phyloP scores from a whole-genome alignment of 2,113 vertebrate species.

The Oreochromis niloticus region DNA sequence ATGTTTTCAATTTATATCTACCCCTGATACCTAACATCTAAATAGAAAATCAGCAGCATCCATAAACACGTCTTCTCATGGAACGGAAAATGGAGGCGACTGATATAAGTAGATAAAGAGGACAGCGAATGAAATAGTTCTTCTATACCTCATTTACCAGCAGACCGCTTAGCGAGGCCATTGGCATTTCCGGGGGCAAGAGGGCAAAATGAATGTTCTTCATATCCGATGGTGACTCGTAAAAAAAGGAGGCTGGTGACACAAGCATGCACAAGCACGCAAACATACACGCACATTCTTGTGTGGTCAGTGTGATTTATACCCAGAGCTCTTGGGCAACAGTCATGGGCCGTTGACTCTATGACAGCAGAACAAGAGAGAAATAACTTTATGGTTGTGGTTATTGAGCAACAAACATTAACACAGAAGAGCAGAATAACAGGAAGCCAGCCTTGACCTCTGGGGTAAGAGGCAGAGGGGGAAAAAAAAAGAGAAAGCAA shows the following conservation, averaged over 20 bases:
- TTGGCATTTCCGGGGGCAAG: constrained; percentile 75
- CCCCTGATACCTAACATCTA: constrained; percentile 29
- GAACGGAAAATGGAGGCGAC: constrained; percentile 59
- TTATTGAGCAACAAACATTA: constrained; percentile 55
- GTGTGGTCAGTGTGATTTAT: constrained; percentile 50
- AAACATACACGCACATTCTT: background rate
- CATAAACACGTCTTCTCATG: constrained; percentile 65
- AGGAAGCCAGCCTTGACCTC: constrained; percentile 64
- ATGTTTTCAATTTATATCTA: constrained; percentile 16
- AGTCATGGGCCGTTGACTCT: constrained; percentile 62
- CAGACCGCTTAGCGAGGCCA: constrained; percentile 68
- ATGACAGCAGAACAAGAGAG: constrained; percentile 52
- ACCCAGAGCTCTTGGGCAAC: constrained; percentile 38
- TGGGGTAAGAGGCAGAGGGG: background rate
- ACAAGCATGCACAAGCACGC: background rate
- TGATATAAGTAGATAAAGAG: constrained; percentile 65
- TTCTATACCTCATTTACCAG: constrained; percentile 76
- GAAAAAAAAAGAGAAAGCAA: background rate
- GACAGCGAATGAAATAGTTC: constrained; percentile 47
- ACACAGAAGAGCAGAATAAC: constrained; percentile 56
- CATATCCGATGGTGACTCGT: constrained; percentile 49
- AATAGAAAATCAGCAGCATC: constrained; percentile 46
- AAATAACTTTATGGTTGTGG: constrained; percentile 61
- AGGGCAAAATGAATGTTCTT: constrained; percentile 58
- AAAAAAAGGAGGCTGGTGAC: constrained; percentile 31